Base-by-base conservation (phyloP, 2,113 vertebrate genomes). In the Xiphias gladius region DNA sequence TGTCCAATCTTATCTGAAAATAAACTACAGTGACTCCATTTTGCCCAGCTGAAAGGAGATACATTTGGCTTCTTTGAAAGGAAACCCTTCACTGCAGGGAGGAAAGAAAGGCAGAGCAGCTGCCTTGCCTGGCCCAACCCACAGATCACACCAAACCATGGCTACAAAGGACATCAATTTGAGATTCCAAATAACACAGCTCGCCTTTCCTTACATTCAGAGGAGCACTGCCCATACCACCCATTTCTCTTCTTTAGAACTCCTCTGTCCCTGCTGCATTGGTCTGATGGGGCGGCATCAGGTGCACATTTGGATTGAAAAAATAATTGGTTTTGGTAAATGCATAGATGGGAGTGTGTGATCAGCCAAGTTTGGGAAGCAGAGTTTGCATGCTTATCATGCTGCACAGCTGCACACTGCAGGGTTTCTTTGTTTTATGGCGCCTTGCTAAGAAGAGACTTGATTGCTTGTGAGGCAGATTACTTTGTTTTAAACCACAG, bases 241-340 rank as follows among this genome's bases (percentile, higher is more conserved):
- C 85, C 87, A 63, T 70, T 55, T 63, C 77, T 81, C 50, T 43
- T 76, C 73, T 79, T 76, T 68, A 75, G 80, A 89, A 73, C 24
- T 76, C 24, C 66, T 62, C 39, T 28, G 35, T 76, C 57, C 73
- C 81, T 63, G 73, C 85, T 76, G 80, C 59, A 80, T 76, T 50
- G 14, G 71, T 71, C 66, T 64, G 79, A 79, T 37, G 71, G 79
- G 73, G 61, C 76, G 75, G 90, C 75, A 87, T 83, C 90, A 92
- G 65, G 88, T 86, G 87, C 73, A 82, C 80, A 41, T 86, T 83
- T 85, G 82, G 73, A 92, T 86, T 87, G 86, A 87, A 89, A 91
- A 89, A 90, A 90, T 90, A 94, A 93, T 92, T 94, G 87, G 72
- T 86, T 94, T 90, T 70, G 69, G 84, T 88, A 77, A 93, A 87